Conservation (phyloP, 2,113 vertebrate species). For the Tyto alba region DNA sequence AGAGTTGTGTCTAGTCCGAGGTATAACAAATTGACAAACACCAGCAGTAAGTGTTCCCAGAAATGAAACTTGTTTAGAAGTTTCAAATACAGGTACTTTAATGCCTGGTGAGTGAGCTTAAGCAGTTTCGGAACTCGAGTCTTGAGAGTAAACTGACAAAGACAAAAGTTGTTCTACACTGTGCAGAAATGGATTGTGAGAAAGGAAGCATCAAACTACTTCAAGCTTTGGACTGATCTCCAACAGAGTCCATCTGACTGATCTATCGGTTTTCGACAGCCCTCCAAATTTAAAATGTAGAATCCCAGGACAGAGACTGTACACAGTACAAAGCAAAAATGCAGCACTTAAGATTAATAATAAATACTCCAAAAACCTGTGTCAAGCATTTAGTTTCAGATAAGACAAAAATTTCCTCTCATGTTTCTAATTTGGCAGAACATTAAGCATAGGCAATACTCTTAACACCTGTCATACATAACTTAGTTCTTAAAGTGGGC, state of each 20-base stretch:
- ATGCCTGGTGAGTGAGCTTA: background rate
- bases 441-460: background rate
- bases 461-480: background rate
- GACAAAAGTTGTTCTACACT: background rate
- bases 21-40: conserved; percentile 30
- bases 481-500: background rate
- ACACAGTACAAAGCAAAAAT: background rate
- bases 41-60: background rate
- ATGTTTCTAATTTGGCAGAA: background rate
- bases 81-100: conserved; percentile 16
- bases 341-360: background rate
- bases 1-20: background rate
- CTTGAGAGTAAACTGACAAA: background rate
- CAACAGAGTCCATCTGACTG: background rate
- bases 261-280: background rate
- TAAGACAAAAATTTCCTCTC: background rate
- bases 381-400: background rate
- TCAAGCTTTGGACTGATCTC: background rate
- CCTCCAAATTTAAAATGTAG: background rate
- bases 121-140: background rate
- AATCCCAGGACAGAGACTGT: background rate
- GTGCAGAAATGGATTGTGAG: background rate
- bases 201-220: background rate
- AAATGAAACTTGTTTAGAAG: conserved; percentile 25
- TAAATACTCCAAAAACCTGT: background rate